Evolutionary conservation across 2,113 vertebrate species (phyloP).

Genomic region (Micronycteris hirsuta): DNA sequence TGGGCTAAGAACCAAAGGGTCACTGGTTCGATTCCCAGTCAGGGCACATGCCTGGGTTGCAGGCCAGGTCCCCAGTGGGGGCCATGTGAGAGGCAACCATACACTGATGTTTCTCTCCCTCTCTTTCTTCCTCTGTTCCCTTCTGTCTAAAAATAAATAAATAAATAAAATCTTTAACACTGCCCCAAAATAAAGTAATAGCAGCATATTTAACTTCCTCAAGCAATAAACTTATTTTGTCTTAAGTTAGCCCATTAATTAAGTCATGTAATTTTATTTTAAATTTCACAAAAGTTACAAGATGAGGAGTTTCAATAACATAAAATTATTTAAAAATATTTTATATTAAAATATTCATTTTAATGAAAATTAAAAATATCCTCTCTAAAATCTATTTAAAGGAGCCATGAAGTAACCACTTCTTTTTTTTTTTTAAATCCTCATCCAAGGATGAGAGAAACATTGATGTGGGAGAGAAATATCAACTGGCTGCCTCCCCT

Average conservation of each 20-base stretch:
- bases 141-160: too few relatives aligned
- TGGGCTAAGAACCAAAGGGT: too few relatives aligned
- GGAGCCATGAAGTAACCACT: background rate
- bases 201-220: background rate
- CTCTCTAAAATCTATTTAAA: background rate
- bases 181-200: background rate
- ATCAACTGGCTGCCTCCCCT: too few relatives aligned
- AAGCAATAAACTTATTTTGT: background rate
- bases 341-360: background rate
- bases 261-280: slow-evolving; percentile 2
- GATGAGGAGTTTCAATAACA: background rate
- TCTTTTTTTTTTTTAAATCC: background rate
- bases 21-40: too few relatives aligned
- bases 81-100: too few relatives aligned
- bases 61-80: too few relatives aligned
- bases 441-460: too few relatives aligned
- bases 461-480: too few relatives aligned
- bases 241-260: slow-evolving; percentile 2
- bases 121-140: too few relatives aligned
- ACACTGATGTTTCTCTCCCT: too few relatives aligned
- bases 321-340: background rate
- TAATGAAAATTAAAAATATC: background rate
- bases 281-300: slow-evolving; percentile 4
- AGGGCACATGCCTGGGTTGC: too few relatives aligned
- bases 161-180: too few relatives aligned